phyloP scores from a whole-genome alignment of 2,113 vertebrate species.

The Erinaceus europaeus region DNA sequence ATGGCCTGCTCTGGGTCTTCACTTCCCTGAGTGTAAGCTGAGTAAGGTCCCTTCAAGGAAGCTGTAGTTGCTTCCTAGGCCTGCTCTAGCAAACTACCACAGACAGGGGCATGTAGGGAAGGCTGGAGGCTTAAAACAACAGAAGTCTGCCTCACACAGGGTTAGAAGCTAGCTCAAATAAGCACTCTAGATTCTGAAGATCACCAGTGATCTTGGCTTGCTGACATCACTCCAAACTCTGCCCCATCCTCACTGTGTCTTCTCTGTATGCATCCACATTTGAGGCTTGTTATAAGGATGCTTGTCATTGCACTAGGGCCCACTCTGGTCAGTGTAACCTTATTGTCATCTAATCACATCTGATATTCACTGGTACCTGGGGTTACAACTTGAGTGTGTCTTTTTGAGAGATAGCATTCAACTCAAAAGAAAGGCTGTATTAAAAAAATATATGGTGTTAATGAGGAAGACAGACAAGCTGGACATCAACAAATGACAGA shows the following conservation, averaged over 20 bases:
- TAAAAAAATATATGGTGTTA: background rate
- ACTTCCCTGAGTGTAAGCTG: background rate
- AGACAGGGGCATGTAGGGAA: too few species aligned
- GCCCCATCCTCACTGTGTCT: background rate
- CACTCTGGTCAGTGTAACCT: background rate
- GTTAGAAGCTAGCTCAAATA: background rate
- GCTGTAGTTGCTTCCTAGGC: background rate
- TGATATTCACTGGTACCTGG: background rate
- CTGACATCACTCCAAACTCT: background rate
- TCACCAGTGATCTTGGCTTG: background rate
- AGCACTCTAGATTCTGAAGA: background rate
- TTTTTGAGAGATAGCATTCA: background rate
- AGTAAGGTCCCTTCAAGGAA: background rate
- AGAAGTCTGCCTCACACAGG: background rate
- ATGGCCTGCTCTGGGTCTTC: background rate
- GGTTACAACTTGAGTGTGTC: background rate
- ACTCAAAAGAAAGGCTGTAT: background rate
- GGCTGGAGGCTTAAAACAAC: background rate
- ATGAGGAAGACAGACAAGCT: background rate
- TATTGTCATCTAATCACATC: background rate
- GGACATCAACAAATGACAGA: background rate
- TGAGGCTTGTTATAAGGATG: background rate
- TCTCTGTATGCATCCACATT: background rate
- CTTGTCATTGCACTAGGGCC: background rate
- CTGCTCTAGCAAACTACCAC: background rate